Conservation (phyloP, 1,140 invertebrate species). For the Drosophila orosa region DNA sequence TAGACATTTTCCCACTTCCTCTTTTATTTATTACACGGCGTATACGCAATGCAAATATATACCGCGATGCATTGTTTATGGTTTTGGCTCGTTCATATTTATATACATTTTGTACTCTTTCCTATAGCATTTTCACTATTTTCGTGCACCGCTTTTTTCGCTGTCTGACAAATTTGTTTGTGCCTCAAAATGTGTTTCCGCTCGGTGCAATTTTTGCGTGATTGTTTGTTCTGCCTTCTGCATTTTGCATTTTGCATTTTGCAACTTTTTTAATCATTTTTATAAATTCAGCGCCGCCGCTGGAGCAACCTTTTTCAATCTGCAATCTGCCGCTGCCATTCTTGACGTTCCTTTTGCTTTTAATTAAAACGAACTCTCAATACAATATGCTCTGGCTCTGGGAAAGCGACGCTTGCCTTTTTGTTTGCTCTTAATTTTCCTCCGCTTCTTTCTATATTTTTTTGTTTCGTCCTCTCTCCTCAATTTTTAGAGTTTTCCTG, state of each 20-base stretch:
- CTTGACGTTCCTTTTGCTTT: conserved; percentile 64
- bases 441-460: conserved; percentile 30
- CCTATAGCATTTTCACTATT: not conserved
- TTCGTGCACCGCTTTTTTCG: conserved; percentile 3
- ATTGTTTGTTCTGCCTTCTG: conserved; percentile 70
- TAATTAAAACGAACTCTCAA: conserved; percentile 82
- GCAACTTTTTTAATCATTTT: conserved; percentile 79
- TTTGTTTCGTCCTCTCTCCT: conserved; percentile 1
- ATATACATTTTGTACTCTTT: not conserved
- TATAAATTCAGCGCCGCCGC: conserved; percentile 56
- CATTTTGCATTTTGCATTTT: conserved; percentile 42
- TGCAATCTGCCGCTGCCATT: conserved; percentile 44
- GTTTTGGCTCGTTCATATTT: conserved; percentile 44
- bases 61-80: conserved; percentile 58
- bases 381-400: conserved; percentile 70
- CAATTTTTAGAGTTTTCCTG: conserved; percentile 23
- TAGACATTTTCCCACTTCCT: conserved; percentile 26
- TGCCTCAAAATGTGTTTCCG: conserved; percentile 42
- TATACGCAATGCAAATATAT: conserved; percentile 73
- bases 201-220: conserved; percentile 57
- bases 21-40: conserved; percentile 73
- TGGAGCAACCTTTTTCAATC: conserved; percentile 57
- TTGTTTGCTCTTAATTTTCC: conserved; percentile 77
- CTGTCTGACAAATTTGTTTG: conserved; percentile 47
- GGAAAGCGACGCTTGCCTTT: conserved; percentile 56